A percentile compares a stretch with the other conserved stretches of the same genome.
Evolutionary conservation across 1,140 invertebrate species (phyloP).

Genomic region (Drosophila setifemur): DNA sequence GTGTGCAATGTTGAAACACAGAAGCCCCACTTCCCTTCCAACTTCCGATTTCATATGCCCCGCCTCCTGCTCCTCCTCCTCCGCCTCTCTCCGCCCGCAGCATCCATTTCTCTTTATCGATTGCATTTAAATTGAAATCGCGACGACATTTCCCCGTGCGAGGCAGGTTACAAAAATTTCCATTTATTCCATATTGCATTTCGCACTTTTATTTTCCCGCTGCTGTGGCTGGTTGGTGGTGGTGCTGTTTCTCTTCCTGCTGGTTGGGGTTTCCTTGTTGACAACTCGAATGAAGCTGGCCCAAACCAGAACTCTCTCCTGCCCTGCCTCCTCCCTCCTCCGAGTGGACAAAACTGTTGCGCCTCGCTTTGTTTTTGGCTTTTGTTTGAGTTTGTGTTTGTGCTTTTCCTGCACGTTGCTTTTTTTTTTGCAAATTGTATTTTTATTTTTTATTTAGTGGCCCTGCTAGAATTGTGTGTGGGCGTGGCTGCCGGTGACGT

Average conservation of each 20-base stretch:
- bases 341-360: constrained; percentile 70
- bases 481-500: constrained; percentile 56
- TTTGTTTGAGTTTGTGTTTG: background rate
- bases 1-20: background rate
- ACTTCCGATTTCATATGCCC: background rate
- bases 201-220: constrained; percentile 35
- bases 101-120: constrained; percentile 45
- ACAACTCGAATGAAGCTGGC: constrained; percentile 41
- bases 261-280: constrained; percentile 41
- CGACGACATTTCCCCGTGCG: constrained; percentile 34
- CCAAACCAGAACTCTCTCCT: constrained; percentile 10
- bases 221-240: background rate
- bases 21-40: background rate
- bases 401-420: background rate
- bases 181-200: constrained; percentile 43
- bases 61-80: background rate
- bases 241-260: constrained; percentile 20
- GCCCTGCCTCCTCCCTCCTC: background rate
- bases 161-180: constrained; percentile 35
- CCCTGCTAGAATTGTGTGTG: constrained; percentile 22
- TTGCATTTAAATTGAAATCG: constrained; percentile 49
- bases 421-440: background rate
- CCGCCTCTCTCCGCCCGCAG: background rate
- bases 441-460: constrained; percentile 11
- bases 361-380: constrained; percentile 55